Evolutionary conservation across 2,113 vertebrate genomes (phyloP), one percentile per base, ranked within the genome.

Genomic region (Dasyprocta punctata): DNA sequence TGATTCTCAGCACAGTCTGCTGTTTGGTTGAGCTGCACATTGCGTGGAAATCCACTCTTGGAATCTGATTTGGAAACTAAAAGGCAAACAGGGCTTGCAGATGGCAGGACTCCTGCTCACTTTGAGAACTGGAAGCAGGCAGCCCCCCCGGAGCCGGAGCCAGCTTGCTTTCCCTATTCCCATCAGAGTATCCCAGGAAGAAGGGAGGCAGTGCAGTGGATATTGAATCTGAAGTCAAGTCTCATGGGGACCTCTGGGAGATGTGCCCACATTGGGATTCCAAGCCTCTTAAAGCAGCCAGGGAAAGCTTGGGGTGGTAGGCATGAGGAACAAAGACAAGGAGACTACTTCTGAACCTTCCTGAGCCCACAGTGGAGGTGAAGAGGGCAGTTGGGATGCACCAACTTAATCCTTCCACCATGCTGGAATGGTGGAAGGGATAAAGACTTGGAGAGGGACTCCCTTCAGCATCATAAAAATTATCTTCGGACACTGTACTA

Each of bases 51-150:
- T 81, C 41, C 28, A 82, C 75, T 86, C 84, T 90, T 86, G 84
- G 83, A 96, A 24, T 28, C 73, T 90, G 54, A 41, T 7, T 89
- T 44, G 16, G 73, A 97, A 89, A 38, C 67, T 75, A 94, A 93
- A 94, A 91, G 54, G 92, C 97, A 97, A 93, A 80, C 47, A 33
- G 36, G n/a, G 49, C 44, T 86, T 89, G 75, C 73, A 93, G 80
- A 82, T 77, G 96, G 93, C 36, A 33, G 49, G 44, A 80, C 69
- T 91, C 54, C 61, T 77, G 86, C 33, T 95, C 52, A 28, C 49
- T 93, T 86, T 24, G 19, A 69, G 86, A 69, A 60, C 54, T 41
- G 30, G 65, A 81, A 44, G 17, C 78, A 71, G 54, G 20, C 83
- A 44, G 44, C 36, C 71, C n/a, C n/a, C 14, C 1, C 4, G 0